Evolutionary conservation across 2,113 vertebrate species (phyloP).

Genomic region (Rhombomys opimus): DNA sequence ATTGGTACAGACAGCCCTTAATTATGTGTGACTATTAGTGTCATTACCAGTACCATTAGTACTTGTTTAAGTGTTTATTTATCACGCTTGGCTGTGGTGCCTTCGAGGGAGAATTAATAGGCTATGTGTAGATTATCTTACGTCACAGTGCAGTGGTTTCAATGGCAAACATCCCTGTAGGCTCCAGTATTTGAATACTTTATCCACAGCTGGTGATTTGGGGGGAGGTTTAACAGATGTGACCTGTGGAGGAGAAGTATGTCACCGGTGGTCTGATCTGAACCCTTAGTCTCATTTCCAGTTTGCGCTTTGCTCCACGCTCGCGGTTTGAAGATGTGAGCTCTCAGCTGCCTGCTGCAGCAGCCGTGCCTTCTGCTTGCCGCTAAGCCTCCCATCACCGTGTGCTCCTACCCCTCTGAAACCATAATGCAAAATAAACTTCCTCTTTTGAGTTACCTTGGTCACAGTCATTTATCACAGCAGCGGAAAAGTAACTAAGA

Average conservation of each 20-base stretch:
- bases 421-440: neutral
- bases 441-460: neutral
- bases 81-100: neutral
- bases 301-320: too few relatives aligned
- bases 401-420: neutral
- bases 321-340: neutral
- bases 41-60: neutral
- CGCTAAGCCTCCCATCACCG: accelerated
- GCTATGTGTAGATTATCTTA: neutral
- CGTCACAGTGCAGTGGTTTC: neutral
- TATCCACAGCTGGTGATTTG: neutral
- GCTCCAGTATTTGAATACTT: neutral
- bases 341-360: neutral
- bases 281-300: neutral
- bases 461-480: neutral
- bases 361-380: neutral
- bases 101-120: neutral
- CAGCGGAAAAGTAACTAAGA: neutral
- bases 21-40: neutral
- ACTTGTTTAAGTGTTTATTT: neutral
- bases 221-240: neutral
- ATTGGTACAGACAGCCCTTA: neutral
- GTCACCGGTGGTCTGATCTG: neutral
- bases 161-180: neutral
- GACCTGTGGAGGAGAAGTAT: neutral